Percentiles rank a stretch among this genome's conserved stretches.
phyloP scores from a whole-genome alignment of 2,113 vertebrate genomes.

The Sus scrofa region T2T-Sscrofa CM000824.6:188130501-188131000 shows the following conservation, averaged over 20 bases:
- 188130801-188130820: too few relatives aligned
- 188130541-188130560: background rate
- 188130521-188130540: background rate
- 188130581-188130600: background rate
- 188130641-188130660: background rate
- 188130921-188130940: background rate
- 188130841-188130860: background rate
- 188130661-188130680: too few relatives aligned
- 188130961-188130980: background rate
- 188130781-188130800: too few relatives aligned
- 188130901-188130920: background rate
- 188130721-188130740: too few relatives aligned
- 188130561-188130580: background rate
- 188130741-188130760: too few relatives aligned
- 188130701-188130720: too few relatives aligned
- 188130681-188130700: too few relatives aligned
- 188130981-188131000: background rate
- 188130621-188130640: background rate
- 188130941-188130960: background rate
- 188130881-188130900: background rate
- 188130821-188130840: background rate
- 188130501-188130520: background rate
- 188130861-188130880: background rate
- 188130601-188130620: background rate
- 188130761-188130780: too few relatives aligned